These are phyloP conservation scores for Hemitrygon akajei DNA, from an alignment of 2,797 vertebrate genomes.

Conservation along the genomic window DNA sequence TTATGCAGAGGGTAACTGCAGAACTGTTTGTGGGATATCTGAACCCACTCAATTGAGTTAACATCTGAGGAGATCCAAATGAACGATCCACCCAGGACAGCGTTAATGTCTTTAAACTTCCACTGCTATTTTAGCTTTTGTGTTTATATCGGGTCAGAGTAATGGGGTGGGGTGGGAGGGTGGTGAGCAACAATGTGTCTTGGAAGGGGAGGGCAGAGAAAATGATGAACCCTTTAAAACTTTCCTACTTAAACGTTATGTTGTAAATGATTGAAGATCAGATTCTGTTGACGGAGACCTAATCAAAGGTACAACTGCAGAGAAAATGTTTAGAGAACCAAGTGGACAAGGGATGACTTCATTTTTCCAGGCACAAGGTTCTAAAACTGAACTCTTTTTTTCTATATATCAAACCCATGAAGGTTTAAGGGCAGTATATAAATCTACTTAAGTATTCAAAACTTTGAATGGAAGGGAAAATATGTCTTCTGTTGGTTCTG, in stretches of 20 bases:
- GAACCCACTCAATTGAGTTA: neutral
- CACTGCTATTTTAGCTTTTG: slow-evolving; percentile 20
- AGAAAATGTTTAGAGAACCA: neutral
- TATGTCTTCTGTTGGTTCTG: slow-evolving; percentile 4
- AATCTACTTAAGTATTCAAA: neutral
- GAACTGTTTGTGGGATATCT: neutral
- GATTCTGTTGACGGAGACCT: slow-evolving; percentile 23
- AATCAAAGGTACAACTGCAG: slow-evolving; percentile 27
- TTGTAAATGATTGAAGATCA: slow-evolving; percentile 9
- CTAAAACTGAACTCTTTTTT: neutral
- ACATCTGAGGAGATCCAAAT: slow-evolving; percentile 21
- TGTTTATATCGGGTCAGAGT: neutral
- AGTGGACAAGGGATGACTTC: neutral
- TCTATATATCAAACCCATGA: neutral
- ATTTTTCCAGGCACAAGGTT: neutral
- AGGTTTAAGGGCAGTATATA: neutral
- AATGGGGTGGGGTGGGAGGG: neutral
- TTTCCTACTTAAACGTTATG: slow-evolving; percentile 8
- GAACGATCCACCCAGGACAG: neutral
- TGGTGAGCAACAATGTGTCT: too few species aligned
- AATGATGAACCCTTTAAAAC: neutral
- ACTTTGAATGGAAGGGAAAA: neutral
- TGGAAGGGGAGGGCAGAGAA: neutral
- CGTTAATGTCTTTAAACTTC: slow-evolving; percentile 25
- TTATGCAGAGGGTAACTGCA: slow-evolving; percentile 5